Base-by-base conservation (phyloP, 2,888 invertebrate species). In the Latrodectus hesperus region DNA sequence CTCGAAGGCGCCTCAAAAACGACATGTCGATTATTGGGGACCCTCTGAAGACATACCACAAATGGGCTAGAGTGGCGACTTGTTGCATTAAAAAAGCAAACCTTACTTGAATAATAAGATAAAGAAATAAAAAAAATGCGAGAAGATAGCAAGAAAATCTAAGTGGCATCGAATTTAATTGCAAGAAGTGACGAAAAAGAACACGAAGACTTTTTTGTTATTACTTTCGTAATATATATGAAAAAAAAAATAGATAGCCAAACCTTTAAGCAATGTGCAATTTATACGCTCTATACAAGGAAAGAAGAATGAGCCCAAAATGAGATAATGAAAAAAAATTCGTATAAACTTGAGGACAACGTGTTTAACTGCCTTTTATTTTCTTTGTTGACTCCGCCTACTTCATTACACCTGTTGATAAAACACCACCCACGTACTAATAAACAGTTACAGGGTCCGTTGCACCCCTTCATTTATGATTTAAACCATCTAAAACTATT, bases 381-480 rank as follows among this genome's bases (percentile, higher is more conserved):
- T 82, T 76, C 80, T 65, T 77, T 67, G 51, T 26, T 60, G 77
- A 73, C 86, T 87, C 86, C 86, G 81, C 86, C 86, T 71, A 71
- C 80, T 26, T 12, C 16, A 16, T 55, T 53, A 72, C 86, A 87
- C 81, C 86, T 87, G 86, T 81, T 87, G 65, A 77, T 72, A 76
- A 81, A 87, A 87, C 86, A 77, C 81, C 81, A 87, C 86, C 86
- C 86, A 81, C 86, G 75, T 72, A 73, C 67, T 22, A 68, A 11
- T 22, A 38, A 67, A 77, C 67, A 71, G 38, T n/a, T 72, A 16
- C 12, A 22, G 12, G n/a, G 9, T n/a, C 17, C 17, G 26, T 51
- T 17, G 49, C 22, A 65, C 53, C 65, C 22, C 10, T 51, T 65
- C 17, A 9, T 26, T 84, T 77, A 17, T 9, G 73, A 9, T 67